Base-by-base conservation (phyloP, 2,113 vertebrate genomes). In the Cyprinodon brontotheroides region DNA sequence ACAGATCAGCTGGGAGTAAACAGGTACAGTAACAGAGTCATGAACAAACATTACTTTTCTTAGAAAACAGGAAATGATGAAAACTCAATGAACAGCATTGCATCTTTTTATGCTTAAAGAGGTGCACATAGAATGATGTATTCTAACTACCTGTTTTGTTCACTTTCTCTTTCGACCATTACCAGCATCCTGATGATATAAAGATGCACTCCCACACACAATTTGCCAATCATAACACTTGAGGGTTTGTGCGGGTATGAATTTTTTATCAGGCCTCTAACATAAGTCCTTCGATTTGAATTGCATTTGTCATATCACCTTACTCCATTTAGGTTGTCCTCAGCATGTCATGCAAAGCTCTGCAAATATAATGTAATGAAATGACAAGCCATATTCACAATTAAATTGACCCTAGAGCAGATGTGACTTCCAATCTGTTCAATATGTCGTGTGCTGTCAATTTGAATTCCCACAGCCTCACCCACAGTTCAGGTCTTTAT, bases 281-380 rank as follows among this genome's bases (percentile, higher is more conserved):
- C 78, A 82, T 62, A 76, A 80, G 83, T 76, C 70, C 53, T 87
- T 76, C 61, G 41, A 80, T 78, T 80, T 87, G 53, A 85, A 86
- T 67, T 75, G 67, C 9, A 0, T 65, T 82, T 75, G 82, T 85
- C 72, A 79, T 77, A 75, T 82, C 64, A 72, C 78, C 77, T 82
- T 50, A 37, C 50, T 74, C 68, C 62, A 61, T 79, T 79, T 1
- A 13, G 29, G 45, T 77, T 76, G 74, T 67, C 53, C 66, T 78
- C 68, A 62, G 43, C 4, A 13, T 62, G 72, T 63, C 78, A 67
- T 63, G 69, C 67, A 48, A 50, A 74, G 39, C 75, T 82, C 53
- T 77, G 79, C 40, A 72, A 78, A 86, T 80, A 65, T 39, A 61
- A 7, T 41, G 67, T 72, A 76, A 84, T 47, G 65, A 74, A 83